Conservation (phyloP, 2,888 invertebrate genomes). For the Tridacna gigas region DNA sequence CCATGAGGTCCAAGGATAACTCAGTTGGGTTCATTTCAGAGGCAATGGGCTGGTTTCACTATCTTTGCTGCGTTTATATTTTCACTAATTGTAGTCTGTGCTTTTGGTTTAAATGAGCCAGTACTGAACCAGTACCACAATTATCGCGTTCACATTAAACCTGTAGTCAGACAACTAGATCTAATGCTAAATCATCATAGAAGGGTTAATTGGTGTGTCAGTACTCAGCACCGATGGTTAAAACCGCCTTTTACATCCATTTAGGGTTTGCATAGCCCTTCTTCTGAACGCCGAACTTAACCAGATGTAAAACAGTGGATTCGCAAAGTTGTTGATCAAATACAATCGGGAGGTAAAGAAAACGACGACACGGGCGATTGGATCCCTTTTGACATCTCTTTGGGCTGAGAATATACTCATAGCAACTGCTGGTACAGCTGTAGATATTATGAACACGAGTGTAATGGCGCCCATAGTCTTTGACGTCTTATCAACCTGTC, state of each 20-base stretch:
- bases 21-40: no score
- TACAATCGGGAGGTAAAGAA: neutral
- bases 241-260: neutral
- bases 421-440: neutral
- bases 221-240: no score
- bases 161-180: no score
- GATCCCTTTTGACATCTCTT: neutral
- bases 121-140: no score
- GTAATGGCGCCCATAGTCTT: constrained; percentile 2
- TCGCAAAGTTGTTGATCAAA: neutral
- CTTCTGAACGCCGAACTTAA: neutral
- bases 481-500: constrained; percentile 1
- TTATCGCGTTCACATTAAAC: no score
- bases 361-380: neutral
- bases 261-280: neutral
- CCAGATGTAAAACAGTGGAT: constrained; percentile 6
- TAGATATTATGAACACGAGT: neutral
- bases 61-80: no score
- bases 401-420: neutral
- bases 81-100: no score
- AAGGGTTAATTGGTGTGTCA: no score
- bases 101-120: no score
- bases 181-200: no score
- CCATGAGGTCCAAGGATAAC: no score
- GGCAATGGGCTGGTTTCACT: no score